Evolutionary conservation across 2,113 vertebrate genomes (phyloP).

Genomic region (Hypanus sabinus): DNA sequence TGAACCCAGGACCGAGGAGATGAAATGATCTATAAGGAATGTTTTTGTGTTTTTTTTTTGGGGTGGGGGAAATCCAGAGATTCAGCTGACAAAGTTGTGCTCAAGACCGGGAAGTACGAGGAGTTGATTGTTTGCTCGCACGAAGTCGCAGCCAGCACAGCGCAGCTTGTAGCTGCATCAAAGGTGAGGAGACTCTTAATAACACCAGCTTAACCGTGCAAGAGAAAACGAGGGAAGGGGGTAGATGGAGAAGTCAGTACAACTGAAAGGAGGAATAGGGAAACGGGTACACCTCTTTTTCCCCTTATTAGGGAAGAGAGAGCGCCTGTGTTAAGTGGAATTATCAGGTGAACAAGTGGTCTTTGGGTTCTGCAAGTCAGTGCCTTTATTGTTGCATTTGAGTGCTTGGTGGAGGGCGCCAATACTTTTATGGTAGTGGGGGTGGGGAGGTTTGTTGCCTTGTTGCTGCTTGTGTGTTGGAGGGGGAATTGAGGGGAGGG

Average conservation of each 20-base stretch:
- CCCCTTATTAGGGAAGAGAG: no score
- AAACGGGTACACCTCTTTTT: no score
- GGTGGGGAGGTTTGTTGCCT: no score
- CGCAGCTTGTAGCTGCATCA: conserved; percentile 92
- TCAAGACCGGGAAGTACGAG: conserved; percentile 86
- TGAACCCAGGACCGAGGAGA: background rate
- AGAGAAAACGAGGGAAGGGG: background rate
- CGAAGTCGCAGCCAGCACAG: conserved; percentile 90
- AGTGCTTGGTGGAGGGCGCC: no score
- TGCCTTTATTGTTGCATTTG: no score
- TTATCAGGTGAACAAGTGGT: no score
- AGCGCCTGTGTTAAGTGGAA: no score
- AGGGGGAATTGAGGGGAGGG: no score
- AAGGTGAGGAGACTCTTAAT: conserved; percentile 64
- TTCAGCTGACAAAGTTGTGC: conserved; percentile 85
- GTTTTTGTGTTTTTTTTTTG: background rate
- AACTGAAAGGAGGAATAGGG: background rate
- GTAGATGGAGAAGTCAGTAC: background rate
- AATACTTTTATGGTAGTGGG: no score
- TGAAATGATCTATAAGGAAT: background rate
- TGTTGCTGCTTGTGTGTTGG: no score
- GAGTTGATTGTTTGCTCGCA: conserved; percentile 93
- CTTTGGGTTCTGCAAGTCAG: no score
- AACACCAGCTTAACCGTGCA: background rate
- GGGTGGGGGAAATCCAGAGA: conserved; percentile 68